Percentiles rank a stretch among this genome's conserved stretches.
phyloP scores from a whole-genome alignment of 2,113 vertebrate genomes.

The Microtus richardsoni region DNA sequence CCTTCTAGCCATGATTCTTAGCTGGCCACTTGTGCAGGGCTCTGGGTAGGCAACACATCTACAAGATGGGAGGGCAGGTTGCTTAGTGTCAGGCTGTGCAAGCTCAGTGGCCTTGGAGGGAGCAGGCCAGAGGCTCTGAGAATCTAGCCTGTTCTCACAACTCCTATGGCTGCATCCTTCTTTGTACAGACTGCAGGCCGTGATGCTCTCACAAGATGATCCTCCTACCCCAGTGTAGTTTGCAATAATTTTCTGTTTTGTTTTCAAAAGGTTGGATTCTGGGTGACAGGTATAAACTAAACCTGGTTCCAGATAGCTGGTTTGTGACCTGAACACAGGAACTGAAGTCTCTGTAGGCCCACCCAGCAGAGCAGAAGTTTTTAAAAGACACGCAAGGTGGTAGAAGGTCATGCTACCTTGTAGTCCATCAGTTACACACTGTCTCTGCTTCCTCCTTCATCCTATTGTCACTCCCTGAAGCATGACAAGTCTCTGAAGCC shows the following conservation, averaged over 20 bases:
- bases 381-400: neutral
- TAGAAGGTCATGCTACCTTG: accelerated
- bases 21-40: neutral
- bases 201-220: neutral
- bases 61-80: accelerated
- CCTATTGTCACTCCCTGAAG: neutral
- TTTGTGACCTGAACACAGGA: neutral
- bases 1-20: accelerated
- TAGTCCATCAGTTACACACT: accelerated
- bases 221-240: neutral
- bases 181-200: neutral
- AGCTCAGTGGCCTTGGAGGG: neutral
- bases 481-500: neutral
- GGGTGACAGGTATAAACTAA: neutral
- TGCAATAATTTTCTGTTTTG: neutral
- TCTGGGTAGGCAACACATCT: accelerated
- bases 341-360: neutral
- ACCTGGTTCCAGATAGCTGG: neutral
- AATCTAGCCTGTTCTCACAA: neutral
- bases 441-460: neutral
- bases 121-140: neutral
- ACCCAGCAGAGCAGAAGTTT: accelerated
- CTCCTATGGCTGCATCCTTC: neutral
- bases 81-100: neutral
- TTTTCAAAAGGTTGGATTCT: neutral